Percentiles rank a stretch among this genome's conserved stretches.
Conservation (phyloP, 1,140 invertebrate genomes). For the Drosophila insularis region DNA sequence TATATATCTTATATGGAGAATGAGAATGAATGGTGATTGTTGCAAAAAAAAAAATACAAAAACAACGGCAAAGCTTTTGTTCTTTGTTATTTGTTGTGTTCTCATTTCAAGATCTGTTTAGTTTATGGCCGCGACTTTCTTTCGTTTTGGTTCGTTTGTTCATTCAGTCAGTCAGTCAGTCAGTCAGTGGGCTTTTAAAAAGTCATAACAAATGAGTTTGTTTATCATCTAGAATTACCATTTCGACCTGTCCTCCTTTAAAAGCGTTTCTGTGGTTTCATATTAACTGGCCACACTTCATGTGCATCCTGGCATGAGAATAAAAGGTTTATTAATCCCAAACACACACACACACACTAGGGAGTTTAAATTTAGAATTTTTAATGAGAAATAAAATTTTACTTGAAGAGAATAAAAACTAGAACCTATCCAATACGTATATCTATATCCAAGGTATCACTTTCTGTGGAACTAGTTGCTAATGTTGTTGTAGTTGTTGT, state of each 20-base stretch:
- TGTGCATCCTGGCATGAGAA: slow-evolving; percentile 18
- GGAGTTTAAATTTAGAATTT: slow-evolving; percentile 34
- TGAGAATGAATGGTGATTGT: slow-evolving; percentile 7
- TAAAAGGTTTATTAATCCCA: slow-evolving; percentile 18
- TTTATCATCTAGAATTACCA: slow-evolving; percentile 70
- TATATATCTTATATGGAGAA: slow-evolving; percentile 18
- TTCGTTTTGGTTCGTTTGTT: slow-evolving; percentile 54
- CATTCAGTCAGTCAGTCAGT: neutral
- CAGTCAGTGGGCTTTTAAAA: slow-evolving; percentile 6
- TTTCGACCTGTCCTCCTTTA: slow-evolving; percentile 31
- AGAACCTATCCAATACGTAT: slow-evolving; percentile 51
- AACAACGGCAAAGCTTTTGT: slow-evolving; percentile 29
- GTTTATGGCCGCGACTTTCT: slow-evolving; percentile 64
- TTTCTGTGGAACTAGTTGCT: slow-evolving; percentile 34
- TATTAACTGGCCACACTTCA: slow-evolving; percentile 32
- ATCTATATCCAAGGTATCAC: slow-evolving; percentile 56
- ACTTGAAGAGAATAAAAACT: neutral
- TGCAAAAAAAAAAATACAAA: neutral
- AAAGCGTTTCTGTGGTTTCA: slow-evolving; percentile 20
- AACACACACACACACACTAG: neutral
- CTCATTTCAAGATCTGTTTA: slow-evolving; percentile 69
- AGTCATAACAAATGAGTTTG: slow-evolving; percentile 37
- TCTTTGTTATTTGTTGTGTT: slow-evolving; percentile 48
- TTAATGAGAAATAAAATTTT: slow-evolving; percentile 26
- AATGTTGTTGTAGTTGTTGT: slow-evolving; percentile 2